Conservation (phyloP, 92 coral and sea anemone species). For the Muricea muricata region DNA sequence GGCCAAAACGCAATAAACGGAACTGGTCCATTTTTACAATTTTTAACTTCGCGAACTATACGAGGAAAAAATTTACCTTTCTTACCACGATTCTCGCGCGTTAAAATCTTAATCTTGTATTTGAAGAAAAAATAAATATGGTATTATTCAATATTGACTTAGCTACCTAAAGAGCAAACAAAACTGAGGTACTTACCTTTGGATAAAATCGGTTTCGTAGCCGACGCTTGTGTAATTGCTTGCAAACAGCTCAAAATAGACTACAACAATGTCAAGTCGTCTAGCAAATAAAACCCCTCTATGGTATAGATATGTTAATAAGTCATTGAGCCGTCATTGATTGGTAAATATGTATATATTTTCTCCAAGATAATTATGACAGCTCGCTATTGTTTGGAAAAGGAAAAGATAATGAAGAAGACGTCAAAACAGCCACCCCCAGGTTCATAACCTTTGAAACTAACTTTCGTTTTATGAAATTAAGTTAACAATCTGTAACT, state of each 20-base stretch:
- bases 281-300: conserved; percentile 43
- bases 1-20: conserved; percentile 27
- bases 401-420: conserved; percentile 9
- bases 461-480: conserved; percentile 1
- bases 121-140: conserved; percentile 15
- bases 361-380: conserved; percentile 33
- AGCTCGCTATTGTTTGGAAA: conserved; percentile 34
- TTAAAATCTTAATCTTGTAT: not conserved
- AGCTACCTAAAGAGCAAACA: conserved; percentile 18
- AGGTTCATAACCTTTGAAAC: conserved; percentile 6
- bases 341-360: conserved; percentile 52
- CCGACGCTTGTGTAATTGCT: conserved; percentile 39
- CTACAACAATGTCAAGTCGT: conserved; percentile 39
- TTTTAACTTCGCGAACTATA: not conserved
- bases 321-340: conserved; percentile 45
- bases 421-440: not conserved
- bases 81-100: conserved; percentile 4
- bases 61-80: not conserved
- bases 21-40: not conserved
- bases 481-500: not conserved
- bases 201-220: not conserved
- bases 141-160: not conserved
- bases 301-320: conserved; percentile 52
- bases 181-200: conserved; percentile 26
- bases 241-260: conserved; percentile 47